Evolutionary conservation across 2,797 vertebrate species (phyloP).

Genomic region (Chromobotia macracanthus): DNA sequence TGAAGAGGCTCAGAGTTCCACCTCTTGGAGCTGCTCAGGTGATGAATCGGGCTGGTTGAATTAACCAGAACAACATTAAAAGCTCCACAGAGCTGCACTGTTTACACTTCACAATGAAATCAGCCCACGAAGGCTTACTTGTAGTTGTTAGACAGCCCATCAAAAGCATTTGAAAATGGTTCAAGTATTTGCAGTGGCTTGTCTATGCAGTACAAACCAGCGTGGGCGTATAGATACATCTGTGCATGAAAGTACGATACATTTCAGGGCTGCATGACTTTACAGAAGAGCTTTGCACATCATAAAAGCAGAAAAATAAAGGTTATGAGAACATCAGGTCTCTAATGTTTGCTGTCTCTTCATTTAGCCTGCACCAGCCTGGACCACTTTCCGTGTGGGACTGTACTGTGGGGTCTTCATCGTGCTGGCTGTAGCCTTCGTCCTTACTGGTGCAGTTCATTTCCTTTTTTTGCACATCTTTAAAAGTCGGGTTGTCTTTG

Average conservation of each 20-base stretch:
- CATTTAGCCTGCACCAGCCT: conserved; percentile 91
- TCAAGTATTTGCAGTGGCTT: not conserved
- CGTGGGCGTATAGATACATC: conserved; percentile 18
- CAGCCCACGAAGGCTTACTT: no score
- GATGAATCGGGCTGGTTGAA: not conserved
- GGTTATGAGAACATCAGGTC: not conserved
- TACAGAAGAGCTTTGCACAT: not conserved
- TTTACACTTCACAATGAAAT: not conserved
- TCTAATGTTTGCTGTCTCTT: conserved; percentile 9
- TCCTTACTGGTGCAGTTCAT: conserved; percentile 82
- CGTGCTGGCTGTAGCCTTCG: conserved; percentile 87
- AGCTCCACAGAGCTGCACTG: not conserved
- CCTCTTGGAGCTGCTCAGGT: conserved; percentile 98
- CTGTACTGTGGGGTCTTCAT: conserved; percentile 95
- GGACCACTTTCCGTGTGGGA: conserved; percentile 97
- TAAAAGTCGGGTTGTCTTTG: no score
- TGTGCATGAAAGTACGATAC: conserved; percentile 6
- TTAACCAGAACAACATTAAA: not conserved
- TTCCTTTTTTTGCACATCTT: no score
- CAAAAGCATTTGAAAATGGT: not conserved
- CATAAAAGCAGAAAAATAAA: not conserved
- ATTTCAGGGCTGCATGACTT: not conserved
- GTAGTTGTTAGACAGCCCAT: not conserved
- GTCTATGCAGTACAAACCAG: not conserved
- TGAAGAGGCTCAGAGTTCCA: conserved; percentile 96